Evolutionary conservation across 2,113 vertebrate genomes (phyloP).

Genomic region (Phrynosoma platyrhinos): DNA sequence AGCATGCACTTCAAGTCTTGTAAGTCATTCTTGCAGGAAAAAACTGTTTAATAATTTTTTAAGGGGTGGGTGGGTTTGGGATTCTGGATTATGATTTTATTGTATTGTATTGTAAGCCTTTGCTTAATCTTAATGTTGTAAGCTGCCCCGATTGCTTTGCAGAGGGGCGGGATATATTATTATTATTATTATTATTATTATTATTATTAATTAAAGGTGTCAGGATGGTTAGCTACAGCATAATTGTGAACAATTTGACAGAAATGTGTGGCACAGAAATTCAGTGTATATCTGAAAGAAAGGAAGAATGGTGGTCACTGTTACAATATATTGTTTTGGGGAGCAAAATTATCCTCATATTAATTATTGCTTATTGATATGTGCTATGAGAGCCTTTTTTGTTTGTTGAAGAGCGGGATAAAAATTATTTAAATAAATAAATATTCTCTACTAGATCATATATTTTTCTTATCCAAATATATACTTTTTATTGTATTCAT

Average conservation of each 20-base stretch:
- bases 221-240: background rate
- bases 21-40: background rate
- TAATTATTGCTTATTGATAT: too few relatives aligned
- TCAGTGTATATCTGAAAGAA: background rate
- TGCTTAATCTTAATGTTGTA: too few relatives aligned
- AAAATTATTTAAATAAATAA: too few relatives aligned
- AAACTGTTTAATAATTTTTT: background rate
- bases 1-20: background rate
- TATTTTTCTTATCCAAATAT: background rate
- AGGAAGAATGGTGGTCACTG: background rate
- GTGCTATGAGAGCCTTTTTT: too few relatives aligned
- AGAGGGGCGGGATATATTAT: too few relatives aligned
- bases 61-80: too few relatives aligned
- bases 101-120: too few relatives aligned
- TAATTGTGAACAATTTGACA: background rate
- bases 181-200: too few relatives aligned
- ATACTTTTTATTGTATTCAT: background rate
- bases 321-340: background rate
- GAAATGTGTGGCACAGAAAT: constrained; percentile 3
- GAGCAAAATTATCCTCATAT: background rate
- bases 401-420: too few relatives aligned
- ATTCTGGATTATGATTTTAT: too few relatives aligned
- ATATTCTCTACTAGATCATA: background rate
- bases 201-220: background rate
- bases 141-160: too few relatives aligned